Evolutionary conservation across 2,888 invertebrate genomes (phyloP), one percentile per base, ranked within the genome.

Genomic region (Saturnia pavonia): DNA sequence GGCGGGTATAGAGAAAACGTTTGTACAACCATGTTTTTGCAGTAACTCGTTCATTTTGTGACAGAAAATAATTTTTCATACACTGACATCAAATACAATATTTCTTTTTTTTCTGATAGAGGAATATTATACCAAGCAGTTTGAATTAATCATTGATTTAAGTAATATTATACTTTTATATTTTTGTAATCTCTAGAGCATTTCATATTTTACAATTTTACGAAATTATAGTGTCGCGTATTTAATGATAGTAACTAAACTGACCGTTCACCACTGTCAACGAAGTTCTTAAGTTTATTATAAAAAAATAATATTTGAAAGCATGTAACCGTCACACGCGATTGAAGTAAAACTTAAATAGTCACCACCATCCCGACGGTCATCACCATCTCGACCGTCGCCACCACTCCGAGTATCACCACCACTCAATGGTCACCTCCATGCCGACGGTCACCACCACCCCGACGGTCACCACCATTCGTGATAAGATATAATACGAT

Each of bases 1-100:
- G 73, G 96, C 96, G 0, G 97, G 97, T 19, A 96, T 74, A 0
- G 84, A 81, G 72, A 94, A 94, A 0, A 94, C 91, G 54, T 88
- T 91, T 2, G 91, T 77, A 73, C 93, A 92, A 0, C 93, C 93
- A 80, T 93, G 93, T 76, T 88, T 88, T 71, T 94, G 93, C 1
- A 93, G 77, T 48, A 94, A 73, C 34, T 93, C 93, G 74, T 93
- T 92, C 93, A 94, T 93, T 76, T 76, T 34, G 43, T 27, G 1
- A 57, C 54, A 40, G n/a, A n/a, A 45, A 19, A 4, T 40, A 9
- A 68, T 22, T 40, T 16, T 68, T 54, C 14, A 54, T 54, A 54
- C 12, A 22, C 14, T 45, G 57, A 45, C 63, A 45, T 25, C 12
- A 11, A 11, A 25, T 11, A 25, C 27, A 34, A 12, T 19, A 27